These are phyloP conservation scores for Drosophila fungiperda DNA, from an alignment of 2,888 invertebrate genomes.

Conservation along the genomic window DNA sequence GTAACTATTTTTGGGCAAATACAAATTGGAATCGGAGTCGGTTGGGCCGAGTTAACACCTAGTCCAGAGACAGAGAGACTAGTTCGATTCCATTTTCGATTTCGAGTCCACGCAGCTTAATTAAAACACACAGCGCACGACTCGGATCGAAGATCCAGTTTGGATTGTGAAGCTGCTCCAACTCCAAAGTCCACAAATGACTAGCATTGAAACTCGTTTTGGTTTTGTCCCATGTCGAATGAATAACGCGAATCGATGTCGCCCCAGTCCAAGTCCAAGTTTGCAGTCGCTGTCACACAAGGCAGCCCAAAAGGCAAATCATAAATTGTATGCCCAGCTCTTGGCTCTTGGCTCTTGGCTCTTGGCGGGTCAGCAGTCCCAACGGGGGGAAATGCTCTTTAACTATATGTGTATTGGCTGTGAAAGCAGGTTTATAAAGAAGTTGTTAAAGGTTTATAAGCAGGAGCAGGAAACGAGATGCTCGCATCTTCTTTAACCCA, in stretches of 20 bases:
- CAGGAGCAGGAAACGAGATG: slow-evolving; percentile 33
- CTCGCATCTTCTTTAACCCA: slow-evolving; percentile 20
- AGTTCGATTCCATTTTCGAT: slow-evolving; percentile 10
- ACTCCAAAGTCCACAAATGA: slow-evolving; percentile 72
- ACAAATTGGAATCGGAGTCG: slow-evolving; percentile 53
- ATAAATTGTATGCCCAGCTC: slow-evolving; percentile 72
- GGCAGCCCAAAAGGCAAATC: slow-evolving; percentile 73
- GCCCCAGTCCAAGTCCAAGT: slow-evolving; percentile 41
- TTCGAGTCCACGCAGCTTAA: slow-evolving; percentile 52
- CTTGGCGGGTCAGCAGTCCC: slow-evolving; percentile 39
- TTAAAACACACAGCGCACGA: slow-evolving; percentile 63
- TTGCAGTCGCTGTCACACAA: slow-evolving; percentile 53
- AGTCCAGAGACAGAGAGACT: slow-evolving; percentile 3
- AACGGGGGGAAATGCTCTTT: slow-evolving; percentile 25
- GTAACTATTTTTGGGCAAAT: slow-evolving; percentile 49
- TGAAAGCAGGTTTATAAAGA: slow-evolving; percentile 58
- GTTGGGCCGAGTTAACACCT: slow-evolving; percentile 73
- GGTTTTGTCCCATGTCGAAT: slow-evolving; percentile 54
- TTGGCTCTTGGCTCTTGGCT: slow-evolving; percentile 34
- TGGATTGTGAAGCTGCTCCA: slow-evolving; percentile 18
- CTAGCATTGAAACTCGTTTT: slow-evolving; percentile 65
- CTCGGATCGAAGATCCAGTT: slow-evolving; percentile 49
- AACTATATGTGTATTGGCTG: slow-evolving; percentile 31
- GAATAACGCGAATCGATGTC: slow-evolving; percentile 63
- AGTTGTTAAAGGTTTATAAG: slow-evolving; percentile 66